phyloP scores from a whole-genome alignment of 2,113 vertebrate species.

The Sprattus sprattus region DNA sequence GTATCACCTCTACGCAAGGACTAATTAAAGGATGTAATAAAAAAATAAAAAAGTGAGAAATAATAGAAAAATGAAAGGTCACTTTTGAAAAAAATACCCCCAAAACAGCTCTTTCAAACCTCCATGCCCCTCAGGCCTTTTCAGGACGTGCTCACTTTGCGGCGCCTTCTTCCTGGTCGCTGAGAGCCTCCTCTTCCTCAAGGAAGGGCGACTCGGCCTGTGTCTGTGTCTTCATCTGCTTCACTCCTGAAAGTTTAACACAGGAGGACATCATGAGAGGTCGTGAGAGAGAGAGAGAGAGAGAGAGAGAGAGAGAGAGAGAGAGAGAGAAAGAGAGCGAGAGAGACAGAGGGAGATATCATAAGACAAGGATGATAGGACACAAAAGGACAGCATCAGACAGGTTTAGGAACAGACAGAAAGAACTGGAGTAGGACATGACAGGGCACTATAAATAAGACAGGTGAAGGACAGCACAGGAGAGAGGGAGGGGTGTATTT shows the following conservation, averaged over 20 bases:
- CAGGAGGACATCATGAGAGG: background rate
- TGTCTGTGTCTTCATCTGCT: conserved; percentile 26
- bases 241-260: conserved; percentile 28
- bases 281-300: background rate
- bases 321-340: background rate
- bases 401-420: background rate
- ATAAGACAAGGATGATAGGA: background rate
- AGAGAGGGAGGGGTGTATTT: background rate
- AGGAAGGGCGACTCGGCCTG: conserved; percentile 24
- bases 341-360: background rate
- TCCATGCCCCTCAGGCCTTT: background rate
- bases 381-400: too few species aligned
- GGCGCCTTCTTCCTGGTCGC: conserved; percentile 25
- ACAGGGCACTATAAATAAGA: background rate
- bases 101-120: background rate
- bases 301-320: too few species aligned
- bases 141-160: conserved; percentile 27
- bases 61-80: background rate
- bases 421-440: background rate
- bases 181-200: conserved; percentile 38
- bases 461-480: background rate
- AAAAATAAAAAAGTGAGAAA: background rate
- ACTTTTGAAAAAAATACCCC: background rate
- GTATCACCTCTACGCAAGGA: background rate
- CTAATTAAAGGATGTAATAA: background rate